Conservation (phyloP, 2,113 vertebrate genomes). For the Scomber scombrus region DNA sequence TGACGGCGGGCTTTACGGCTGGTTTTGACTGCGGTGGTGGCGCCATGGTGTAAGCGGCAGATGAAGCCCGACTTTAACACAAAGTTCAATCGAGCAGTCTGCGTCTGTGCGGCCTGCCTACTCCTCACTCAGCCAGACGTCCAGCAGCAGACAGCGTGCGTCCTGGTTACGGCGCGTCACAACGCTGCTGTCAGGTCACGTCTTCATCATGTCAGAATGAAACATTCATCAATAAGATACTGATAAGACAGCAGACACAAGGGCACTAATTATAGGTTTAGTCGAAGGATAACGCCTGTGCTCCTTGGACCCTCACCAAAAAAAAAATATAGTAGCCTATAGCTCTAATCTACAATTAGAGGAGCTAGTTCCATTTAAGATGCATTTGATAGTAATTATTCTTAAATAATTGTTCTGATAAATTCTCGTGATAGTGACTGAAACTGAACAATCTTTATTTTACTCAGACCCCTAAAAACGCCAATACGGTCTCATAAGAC, state of each 20-base stretch:
- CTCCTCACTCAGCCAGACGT: not conserved
- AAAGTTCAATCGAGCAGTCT: not conserved
- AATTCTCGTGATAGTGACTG: too few relatives aligned
- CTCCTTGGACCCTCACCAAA: not conserved
- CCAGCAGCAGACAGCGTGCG: not conserved
- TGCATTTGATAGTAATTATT: not conserved
- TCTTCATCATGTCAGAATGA: too few relatives aligned
- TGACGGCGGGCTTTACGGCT: not conserved
- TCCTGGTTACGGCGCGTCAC: constrained; percentile 8
- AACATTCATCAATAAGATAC: too few relatives aligned
- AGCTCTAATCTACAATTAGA: not conserved
- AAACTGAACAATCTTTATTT: not conserved
- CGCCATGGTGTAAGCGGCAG: constrained; percentile 13
- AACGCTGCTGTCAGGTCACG: too few relatives aligned
- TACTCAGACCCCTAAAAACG: too few relatives aligned
- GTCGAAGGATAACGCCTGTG: too few relatives aligned
- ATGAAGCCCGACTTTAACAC: not conserved
- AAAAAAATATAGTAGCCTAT: too few relatives aligned
- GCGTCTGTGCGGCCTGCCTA: not conserved
- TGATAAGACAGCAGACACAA: not conserved
- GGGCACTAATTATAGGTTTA: too few relatives aligned
- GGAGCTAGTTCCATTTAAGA: too few relatives aligned
- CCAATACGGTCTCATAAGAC: too few relatives aligned
- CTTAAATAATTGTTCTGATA: too few relatives aligned
- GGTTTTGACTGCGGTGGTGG: not conserved